Conservation (phyloP, 2,797 vertebrate genomes). For the Hephaestus fuliginosus region DNA sequence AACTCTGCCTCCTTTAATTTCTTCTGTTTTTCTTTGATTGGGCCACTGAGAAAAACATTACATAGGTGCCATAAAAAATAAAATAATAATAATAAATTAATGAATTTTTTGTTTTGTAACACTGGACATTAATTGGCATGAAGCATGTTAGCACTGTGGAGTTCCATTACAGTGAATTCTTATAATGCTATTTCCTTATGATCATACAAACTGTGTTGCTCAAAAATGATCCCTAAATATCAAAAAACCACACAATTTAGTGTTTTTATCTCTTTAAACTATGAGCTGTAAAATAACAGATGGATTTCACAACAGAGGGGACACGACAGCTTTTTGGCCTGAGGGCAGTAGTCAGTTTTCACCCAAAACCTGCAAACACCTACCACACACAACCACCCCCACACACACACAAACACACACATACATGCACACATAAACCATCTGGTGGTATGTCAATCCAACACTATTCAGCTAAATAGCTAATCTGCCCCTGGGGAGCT, state of each 20-base stretch:
- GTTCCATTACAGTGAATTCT: background rate
- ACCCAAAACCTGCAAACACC: constrained; percentile 52
- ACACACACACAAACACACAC: constrained; percentile 43
- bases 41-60: background rate
- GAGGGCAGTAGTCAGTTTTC: constrained; percentile 38
- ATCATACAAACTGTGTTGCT: background rate
- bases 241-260: background rate
- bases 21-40: background rate
- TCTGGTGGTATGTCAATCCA: constrained; percentile 69
- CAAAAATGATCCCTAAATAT: background rate
- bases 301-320: constrained; percentile 28
- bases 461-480: constrained; percentile 65
- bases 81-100: too few species aligned
- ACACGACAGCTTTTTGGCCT: constrained; percentile 59
- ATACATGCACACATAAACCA: constrained; percentile 59
- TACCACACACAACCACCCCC: constrained; percentile 22
- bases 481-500: constrained; percentile 68
- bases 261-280: background rate
- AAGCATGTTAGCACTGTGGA: background rate
- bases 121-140: background rate
- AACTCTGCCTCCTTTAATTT: background rate
- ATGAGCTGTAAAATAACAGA: constrained; percentile 19
- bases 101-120: background rate
- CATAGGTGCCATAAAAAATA: background rate
- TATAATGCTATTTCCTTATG: background rate